Base-by-base conservation (phyloP, 2,888 invertebrate species). In the Gonocerus acuteangulatus region DNA sequence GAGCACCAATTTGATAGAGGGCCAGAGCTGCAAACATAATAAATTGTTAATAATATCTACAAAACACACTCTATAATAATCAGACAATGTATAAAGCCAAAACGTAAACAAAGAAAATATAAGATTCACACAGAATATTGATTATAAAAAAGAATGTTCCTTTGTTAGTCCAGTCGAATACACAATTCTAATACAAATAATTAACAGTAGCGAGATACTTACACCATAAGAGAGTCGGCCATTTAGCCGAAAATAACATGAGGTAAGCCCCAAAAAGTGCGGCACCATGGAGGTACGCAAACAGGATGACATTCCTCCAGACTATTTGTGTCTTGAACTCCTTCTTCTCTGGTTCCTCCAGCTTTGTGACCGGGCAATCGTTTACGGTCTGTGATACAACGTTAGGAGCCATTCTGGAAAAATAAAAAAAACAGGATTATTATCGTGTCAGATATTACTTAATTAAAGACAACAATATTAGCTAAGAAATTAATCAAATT, bases 281-380 rank as follows among this genome's bases (percentile, higher is more conserved):
- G 2, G 84, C 85, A 51, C 82, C 39, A 72, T 92, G 91, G 64
- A 92, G 79, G 71, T 85, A 86, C 7, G 78, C 76, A 71, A 92
- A 90, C 1, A 86, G 78, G n/a, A 85, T 74, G 51, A 92, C 86
- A 72, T 91, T 92, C 67, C 86, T 80, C 91, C 91, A 92, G 6
- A 92, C 91, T 48, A 86, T 74, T 48, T 72, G 64, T 48, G 69
- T 65, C 59, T 66, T 67, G 63, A 72, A 73, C 19, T 23, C 18
- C 19, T 57, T 66, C 44, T 66, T 62, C 9, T 49, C 51, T 0
- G 48, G 21, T 9, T 61, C 61, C 16, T 56, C 15, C 19, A 61
- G 58, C 52, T 75, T 74, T 1, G 68, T 72, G 59, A 76, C 75
- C 64, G 71, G 74, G 16, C 75, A 68, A 13, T 74, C 74, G 45